A percentile compares a stretch with the other conserved stretches of the same genome.
These are phyloP conservation scores for Lasioglossum oenotherae DNA, from an alignment of 2,888 invertebrate genomes.

Conservation along the genomic window DNA sequence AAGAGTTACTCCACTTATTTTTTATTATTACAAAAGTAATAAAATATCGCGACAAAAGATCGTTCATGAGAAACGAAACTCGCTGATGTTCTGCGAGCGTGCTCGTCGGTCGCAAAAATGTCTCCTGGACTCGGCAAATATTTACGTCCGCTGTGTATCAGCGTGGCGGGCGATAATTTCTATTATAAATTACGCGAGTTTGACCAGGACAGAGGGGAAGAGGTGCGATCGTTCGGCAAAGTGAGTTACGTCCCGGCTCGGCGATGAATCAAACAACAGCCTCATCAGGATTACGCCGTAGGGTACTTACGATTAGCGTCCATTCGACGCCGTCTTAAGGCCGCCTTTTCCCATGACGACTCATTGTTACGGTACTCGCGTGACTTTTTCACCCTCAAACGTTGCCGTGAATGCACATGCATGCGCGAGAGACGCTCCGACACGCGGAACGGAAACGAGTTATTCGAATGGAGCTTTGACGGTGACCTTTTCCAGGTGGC, in stretches of 20 bases:
- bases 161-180: slow-evolving; percentile 23
- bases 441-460: slow-evolving; percentile 57
- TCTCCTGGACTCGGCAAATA: not conserved
- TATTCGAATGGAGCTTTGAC: slow-evolving; percentile 46
- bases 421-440: slow-evolving; percentile 30
- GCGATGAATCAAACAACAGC: slow-evolving; percentile 64
- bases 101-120: not conserved
- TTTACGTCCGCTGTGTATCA: not conserved
- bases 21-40: not conserved
- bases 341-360: slow-evolving; percentile 72
- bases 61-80: not conserved
- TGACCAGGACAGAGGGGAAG: slow-evolving; percentile 50
- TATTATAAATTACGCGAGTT: slow-evolving; percentile 51
- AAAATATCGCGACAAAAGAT: not conserved
- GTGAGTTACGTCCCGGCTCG: slow-evolving; percentile 50
- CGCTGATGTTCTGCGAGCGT: no score
- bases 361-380: slow-evolving; percentile 74
- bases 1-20: not conserved
- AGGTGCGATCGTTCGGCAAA: slow-evolving; percentile 55
- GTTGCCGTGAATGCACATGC: slow-evolving; percentile 47
- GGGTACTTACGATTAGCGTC: slow-evolving; percentile 65
- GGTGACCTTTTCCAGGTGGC: slow-evolving; percentile 45
- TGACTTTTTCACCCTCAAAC: slow-evolving; percentile 69
- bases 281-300: slow-evolving; percentile 66
- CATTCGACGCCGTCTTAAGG: slow-evolving; percentile 60